Percentiles rank a stretch among this genome's conserved stretches.
Evolutionary conservation across 2,797 vertebrate species (phyloP).

Genomic region (Ctenochaetus hawaiiensis): DNA sequence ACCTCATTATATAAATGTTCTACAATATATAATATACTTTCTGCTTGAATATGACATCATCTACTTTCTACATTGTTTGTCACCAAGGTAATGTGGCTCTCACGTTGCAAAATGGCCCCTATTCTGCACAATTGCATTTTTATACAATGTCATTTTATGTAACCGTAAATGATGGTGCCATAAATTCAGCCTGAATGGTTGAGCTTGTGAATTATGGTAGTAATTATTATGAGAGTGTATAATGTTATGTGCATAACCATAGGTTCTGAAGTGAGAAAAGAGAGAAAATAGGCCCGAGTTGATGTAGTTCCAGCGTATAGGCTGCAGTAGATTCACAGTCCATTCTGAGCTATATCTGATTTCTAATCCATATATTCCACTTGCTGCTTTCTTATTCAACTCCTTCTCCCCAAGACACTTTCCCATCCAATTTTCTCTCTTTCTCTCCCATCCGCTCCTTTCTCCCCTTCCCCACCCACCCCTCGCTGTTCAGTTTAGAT

Average conservation of each 20-base stretch:
- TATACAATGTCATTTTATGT: constrained; percentile 80
- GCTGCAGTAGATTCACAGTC: constrained; percentile 69
- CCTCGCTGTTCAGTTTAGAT: constrained; percentile 82
- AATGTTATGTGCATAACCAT: constrained; percentile 75
- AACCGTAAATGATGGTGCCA: constrained; percentile 75
- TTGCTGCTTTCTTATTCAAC: constrained; percentile 78
- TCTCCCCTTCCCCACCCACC: constrained; percentile 45
- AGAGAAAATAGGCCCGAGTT: constrained; percentile 45
- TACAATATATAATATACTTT: constrained; percentile 27
- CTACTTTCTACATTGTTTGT: constrained; percentile 65
- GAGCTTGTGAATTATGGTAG: constrained; percentile 79
- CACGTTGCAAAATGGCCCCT: constrained; percentile 71
- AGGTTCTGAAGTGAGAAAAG: constrained; percentile 71
- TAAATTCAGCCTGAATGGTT: constrained; percentile 80
- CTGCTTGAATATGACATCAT: constrained; percentile 50
- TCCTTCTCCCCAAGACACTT: constrained; percentile 75
- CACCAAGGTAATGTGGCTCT: constrained; percentile 70
- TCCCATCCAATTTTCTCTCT: constrained; percentile 82
- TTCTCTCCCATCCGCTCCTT: constrained; percentile 70
- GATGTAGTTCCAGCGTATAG: constrained; percentile 50
- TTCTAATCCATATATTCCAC: constrained; percentile 82
- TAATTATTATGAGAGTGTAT: constrained; percentile 80
- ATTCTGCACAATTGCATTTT: constrained; percentile 77
- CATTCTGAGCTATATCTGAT: constrained; percentile 77
- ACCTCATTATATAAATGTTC: constrained; percentile 30